phyloP scores from a whole-genome alignment of 2,797 vertebrate genomes.

The Lithobates sylvaticus region DNA sequence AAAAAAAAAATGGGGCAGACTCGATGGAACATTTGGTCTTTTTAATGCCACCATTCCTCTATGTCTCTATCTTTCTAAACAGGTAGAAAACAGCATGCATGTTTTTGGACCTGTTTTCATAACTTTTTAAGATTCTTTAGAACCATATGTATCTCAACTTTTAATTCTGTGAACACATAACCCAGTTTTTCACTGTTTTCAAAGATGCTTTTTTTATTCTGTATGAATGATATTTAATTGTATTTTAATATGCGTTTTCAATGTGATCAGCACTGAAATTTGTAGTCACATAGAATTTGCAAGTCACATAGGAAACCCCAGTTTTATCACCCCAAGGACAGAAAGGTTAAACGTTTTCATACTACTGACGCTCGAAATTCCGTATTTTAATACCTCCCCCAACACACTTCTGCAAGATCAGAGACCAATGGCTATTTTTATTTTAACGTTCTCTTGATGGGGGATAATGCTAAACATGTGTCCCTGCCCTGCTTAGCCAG shows the following conservation, averaged over 20 bases:
- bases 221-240: too few species aligned
- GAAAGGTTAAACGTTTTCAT: constrained; percentile 78
- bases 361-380: constrained; percentile 68
- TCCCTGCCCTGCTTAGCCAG: constrained; percentile 72
- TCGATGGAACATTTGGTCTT: too few species aligned
- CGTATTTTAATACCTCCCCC: constrained; percentile 44
- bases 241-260: not conserved
- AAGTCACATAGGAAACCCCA: constrained; percentile 3
- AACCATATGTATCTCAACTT: too few species aligned
- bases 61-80: too few species aligned
- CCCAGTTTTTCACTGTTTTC: too few species aligned
- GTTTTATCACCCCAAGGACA: constrained; percentile 56
- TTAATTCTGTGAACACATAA: too few species aligned
- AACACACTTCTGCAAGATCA: constrained; percentile 71
- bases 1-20: too few species aligned
- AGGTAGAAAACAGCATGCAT: too few species aligned
- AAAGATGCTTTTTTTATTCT: too few species aligned
- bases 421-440: constrained; percentile 81
- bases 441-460: constrained; percentile 80
- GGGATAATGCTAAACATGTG: constrained; percentile 83
- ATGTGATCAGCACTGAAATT: not conserved
- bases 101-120: too few species aligned
- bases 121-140: too few species aligned
- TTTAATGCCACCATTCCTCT: too few species aligned
- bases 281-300: not conserved